These are phyloP conservation scores for Atractosteus spatula DNA, from an alignment of 2,113 vertebrate genomes.

Conservation along the genomic window DNA sequence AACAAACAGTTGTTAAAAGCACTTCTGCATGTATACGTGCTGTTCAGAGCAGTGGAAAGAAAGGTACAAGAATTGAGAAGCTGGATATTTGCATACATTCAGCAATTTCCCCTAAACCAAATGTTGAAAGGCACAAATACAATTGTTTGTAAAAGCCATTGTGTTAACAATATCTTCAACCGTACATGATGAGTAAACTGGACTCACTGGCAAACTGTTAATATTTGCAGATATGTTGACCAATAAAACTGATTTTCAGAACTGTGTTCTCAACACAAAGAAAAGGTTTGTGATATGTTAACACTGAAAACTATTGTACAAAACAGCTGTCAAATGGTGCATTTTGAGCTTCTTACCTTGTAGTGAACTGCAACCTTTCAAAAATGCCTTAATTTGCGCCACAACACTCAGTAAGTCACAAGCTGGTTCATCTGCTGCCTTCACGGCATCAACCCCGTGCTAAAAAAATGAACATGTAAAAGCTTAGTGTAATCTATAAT, in stretches of 20 bases:
- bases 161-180: too few species aligned
- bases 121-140: not conserved
- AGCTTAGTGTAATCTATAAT: too few species aligned
- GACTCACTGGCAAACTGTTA: too few species aligned
- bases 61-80: too few species aligned
- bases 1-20: not conserved
- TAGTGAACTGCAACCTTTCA: not conserved
- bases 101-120: not conserved
- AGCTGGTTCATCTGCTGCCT: constrained; percentile 44
- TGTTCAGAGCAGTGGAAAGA: not conserved
- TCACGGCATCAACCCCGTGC: constrained; percentile 36
- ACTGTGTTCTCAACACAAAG: too few species aligned
- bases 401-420: constrained; percentile 46
- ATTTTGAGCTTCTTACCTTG: not conserved
- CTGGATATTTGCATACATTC: not conserved
- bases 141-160: not conserved
- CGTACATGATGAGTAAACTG: too few species aligned
- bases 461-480: constrained; percentile 8
- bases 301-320: too few species aligned
- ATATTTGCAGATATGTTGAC: too few species aligned
- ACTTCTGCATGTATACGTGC: not conserved
- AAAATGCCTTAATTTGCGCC: constrained; percentile 31
- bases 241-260: too few species aligned
- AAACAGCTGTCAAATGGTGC: too few species aligned
- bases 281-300: too few species aligned